Conservation (phyloP, 2,888 invertebrate species). For the Chrysodeixis includens region DNA sequence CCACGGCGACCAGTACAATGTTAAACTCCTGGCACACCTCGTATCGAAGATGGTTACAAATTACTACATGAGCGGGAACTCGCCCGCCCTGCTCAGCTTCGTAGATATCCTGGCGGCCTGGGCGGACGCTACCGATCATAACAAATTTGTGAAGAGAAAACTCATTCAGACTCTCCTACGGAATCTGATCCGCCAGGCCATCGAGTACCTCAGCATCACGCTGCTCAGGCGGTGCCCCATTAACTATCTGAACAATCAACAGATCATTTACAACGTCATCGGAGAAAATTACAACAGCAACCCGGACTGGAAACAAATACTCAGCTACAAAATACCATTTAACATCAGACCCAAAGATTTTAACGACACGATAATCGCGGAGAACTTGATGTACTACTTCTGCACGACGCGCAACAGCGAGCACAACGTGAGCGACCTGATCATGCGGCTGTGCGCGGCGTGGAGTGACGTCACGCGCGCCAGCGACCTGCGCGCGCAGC, state of each 20-base stretch:
- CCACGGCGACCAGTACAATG: constrained; percentile 71
- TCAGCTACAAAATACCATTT: constrained; percentile 82
- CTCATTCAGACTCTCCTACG: constrained; percentile 87
- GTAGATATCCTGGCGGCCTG: constrained; percentile 88
- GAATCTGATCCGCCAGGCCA: constrained; percentile 88
- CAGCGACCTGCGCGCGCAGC: no score
- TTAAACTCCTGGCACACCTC: constrained; percentile 86
- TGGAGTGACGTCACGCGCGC: constrained; percentile 92
- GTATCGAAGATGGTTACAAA: constrained; percentile 90
- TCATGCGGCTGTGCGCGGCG: constrained; percentile 88
- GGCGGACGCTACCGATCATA: constrained; percentile 73
- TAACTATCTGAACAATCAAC: constrained; percentile 74
- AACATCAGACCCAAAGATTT: constrained; percentile 88
- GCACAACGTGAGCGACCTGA: constrained; percentile 75
- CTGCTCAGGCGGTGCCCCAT: constrained; percentile 88
- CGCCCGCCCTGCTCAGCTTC: constrained; percentile 84
- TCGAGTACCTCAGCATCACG: constrained; percentile 89
- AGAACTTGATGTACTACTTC: constrained; percentile 91
- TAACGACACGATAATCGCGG: constrained; percentile 86
- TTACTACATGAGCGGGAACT: constrained; percentile 84
- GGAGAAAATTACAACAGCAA: constrained; percentile 84
- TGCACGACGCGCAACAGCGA: constrained; percentile 74
- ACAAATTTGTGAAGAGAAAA: constrained; percentile 76
- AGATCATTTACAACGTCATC: constrained; percentile 84
- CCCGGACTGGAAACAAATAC: constrained; percentile 91